These are phyloP conservation scores for Brachyhypopomus gauderio DNA, from an alignment of 2,113 vertebrate genomes.

Conservation along the genomic window DNA sequence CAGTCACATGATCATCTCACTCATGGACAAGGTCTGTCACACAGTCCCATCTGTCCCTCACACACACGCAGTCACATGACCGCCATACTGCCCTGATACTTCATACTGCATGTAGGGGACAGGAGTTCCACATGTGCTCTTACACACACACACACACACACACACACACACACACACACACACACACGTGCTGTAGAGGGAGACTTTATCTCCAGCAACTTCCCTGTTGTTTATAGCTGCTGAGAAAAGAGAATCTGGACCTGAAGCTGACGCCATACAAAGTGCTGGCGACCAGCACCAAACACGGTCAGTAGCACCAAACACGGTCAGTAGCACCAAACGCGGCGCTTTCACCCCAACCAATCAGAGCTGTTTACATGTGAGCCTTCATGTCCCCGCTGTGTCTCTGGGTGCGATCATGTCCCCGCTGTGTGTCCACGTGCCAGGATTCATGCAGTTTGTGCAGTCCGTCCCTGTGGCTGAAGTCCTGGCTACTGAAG, in stretches of 20 bases:
- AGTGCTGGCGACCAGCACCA: conserved; percentile 90
- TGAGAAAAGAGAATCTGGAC: conserved; percentile 97
- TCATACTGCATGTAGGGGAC: neutral
- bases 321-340: too few relatives aligned
- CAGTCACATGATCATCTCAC: conserved; percentile 85
- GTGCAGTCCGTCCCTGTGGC: conserved; percentile 97
- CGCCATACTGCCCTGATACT: neutral
- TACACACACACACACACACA: too few relatives aligned
- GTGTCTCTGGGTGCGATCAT: too few relatives aligned
- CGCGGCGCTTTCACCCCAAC: too few relatives aligned
- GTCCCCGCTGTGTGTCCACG: neutral
- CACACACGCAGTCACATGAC: conserved; percentile 55
- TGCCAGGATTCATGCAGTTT: conserved; percentile 96
- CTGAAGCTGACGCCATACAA: conserved; percentile 97
- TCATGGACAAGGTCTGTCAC: conserved; percentile 93
- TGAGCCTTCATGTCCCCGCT: too few relatives aligned
- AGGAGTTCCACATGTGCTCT: too few relatives aligned
- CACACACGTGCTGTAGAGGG: neutral
- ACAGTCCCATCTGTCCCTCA: neutral
- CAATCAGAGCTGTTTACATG: too few relatives aligned
- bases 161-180: neutral
- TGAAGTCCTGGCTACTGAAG: conserved; percentile 95
- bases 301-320: too few relatives aligned
- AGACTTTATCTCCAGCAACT: neutral
- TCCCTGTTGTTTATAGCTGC: conserved; percentile 72